These are phyloP conservation scores for Chaenocephalus aceratus DNA, from an alignment of 2,113 vertebrate genomes.

Conservation along the genomic window DNA sequence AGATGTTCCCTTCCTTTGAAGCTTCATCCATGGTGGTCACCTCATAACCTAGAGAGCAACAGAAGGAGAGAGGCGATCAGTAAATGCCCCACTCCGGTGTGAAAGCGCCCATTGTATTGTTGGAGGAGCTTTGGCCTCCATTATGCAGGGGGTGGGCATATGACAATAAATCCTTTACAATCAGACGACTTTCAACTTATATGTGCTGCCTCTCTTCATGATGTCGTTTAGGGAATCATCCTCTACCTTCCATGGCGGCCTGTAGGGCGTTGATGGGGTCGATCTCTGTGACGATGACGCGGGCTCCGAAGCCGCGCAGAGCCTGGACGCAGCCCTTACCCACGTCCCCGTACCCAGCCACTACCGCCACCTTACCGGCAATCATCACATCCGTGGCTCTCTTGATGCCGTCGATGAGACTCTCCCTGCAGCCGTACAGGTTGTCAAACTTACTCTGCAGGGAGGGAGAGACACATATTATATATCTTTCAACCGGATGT, in stretches of 20 bases:
- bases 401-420: constrained; percentile 98
- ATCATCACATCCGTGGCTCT: constrained; percentile 98
- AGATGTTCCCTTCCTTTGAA: constrained; percentile 94
- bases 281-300: constrained; percentile 96
- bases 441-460: constrained; percentile 98
- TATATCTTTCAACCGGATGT: background rate
- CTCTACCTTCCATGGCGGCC: constrained; percentile 95
- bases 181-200: too few relatives aligned
- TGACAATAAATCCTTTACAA: too few relatives aligned
- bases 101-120: too few relatives aligned
- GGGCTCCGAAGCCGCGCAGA: constrained; percentile 91
- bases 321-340: constrained; percentile 98
- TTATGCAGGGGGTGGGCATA: too few relatives aligned
- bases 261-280: constrained; percentile 98
- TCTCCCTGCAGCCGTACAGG: constrained; percentile 98
- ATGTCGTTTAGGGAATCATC: background rate
- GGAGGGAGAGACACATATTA: background rate
- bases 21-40: constrained; percentile 99
- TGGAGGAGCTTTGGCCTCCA: too few relatives aligned
- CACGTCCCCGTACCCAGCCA: constrained; percentile 96
- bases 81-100: too few relatives aligned
- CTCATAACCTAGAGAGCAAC: constrained; percentile 88
- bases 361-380: constrained; percentile 95
- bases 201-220: background rate
- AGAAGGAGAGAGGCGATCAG: background rate